Base-by-base conservation (phyloP, 2,888 invertebrate genomes). In the Dione juno region DNA sequence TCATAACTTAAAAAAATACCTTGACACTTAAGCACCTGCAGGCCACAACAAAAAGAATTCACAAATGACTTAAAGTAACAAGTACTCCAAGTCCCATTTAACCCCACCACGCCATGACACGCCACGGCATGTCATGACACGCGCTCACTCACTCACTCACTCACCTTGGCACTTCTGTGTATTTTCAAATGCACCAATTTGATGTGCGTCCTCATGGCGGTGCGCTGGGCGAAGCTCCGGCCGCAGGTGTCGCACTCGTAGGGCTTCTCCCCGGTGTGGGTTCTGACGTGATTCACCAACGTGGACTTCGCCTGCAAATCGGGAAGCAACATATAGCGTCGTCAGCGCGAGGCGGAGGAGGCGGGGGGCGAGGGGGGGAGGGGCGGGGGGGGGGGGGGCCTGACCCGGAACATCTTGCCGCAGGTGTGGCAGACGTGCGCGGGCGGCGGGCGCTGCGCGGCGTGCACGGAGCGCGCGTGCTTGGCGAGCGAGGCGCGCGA, bases 241-340 rank as follows among this genome's bases (percentile, higher is more conserved):
- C 88, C 88, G 80, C 93, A 93, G 37, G 79, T 77, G 0, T 41
- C 65, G 74, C 93, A 92, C 64, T 81, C 77, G 82, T 85, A 92
- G 9, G 89, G 90, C 66, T 88, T 88, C 80, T 90, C 92, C 9
- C 90, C 92, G 0, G 92, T 92, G 83, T 93, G 93, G 0, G 88
- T 89, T 52, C 88, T 84, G 21, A 88, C 82, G 82, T 90, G 89
- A 77, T 89, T 90, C 5, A 78, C 80, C 3, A 93, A 73, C 35
- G 89, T 88, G 58, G 88, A 88, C 76, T 89, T 89, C 50, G 88
- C 87, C 91, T 91, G 7, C 0, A 14, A 3, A 16, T 58, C 14
- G 37, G 2, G 7, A 57, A 40, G 37, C 16, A 10, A 76, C 5
- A 28, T 28, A 28, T 28, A 28, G 28, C 28, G 28, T n/a, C 28